A percentile compares a stretch with the other conserved stretches of the same genome.
phyloP scores from a whole-genome alignment of 2,888 invertebrate genomes.

The Phytoseiulus persimilis region DNA sequence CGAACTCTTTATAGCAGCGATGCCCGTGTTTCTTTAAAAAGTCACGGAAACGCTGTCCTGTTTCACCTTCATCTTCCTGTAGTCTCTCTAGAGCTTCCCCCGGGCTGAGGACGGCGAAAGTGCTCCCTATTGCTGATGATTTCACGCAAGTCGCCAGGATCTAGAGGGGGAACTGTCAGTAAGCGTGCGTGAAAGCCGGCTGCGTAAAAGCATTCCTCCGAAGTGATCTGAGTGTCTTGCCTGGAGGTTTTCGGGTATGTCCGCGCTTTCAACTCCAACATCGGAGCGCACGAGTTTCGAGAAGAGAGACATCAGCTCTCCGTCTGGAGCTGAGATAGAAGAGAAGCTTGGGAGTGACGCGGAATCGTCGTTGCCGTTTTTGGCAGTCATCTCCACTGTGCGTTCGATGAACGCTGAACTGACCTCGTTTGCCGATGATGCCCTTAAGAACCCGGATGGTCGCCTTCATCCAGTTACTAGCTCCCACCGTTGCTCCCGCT shows the following conservation, averaged over 20 bases:
- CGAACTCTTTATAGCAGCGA: conserved; percentile 59
- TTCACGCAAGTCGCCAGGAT: background rate
- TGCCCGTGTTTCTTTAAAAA: conserved; percentile 66
- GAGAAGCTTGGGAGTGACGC: background rate
- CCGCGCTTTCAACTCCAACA: conserved; percentile 63
- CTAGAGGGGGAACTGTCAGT: background rate
- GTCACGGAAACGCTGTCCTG: conserved; percentile 53
- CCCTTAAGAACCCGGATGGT: background rate
- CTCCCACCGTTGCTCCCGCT: background rate
- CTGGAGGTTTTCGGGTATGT: conserved; percentile 59
- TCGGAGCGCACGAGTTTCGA: background rate
- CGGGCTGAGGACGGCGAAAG: conserved; percentile 49
- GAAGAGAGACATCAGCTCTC: conserved; percentile 19
- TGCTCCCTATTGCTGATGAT: conserved; percentile 42
- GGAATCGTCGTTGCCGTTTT: no score
- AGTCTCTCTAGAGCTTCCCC: conserved; percentile 58
- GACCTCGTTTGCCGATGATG: background rate
- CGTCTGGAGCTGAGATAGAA: background rate
- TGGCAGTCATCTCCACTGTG: no score
- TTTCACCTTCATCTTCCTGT: conserved; percentile 54
- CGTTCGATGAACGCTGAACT: background rate
- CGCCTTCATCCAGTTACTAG: background rate
- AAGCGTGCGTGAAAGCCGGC: no score
- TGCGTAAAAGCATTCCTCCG: no score
- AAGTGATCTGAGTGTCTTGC: no score